Evolutionary conservation across 2,797 vertebrate genomes (phyloP).

Genomic region (Sciaenops ocellatus): DNA sequence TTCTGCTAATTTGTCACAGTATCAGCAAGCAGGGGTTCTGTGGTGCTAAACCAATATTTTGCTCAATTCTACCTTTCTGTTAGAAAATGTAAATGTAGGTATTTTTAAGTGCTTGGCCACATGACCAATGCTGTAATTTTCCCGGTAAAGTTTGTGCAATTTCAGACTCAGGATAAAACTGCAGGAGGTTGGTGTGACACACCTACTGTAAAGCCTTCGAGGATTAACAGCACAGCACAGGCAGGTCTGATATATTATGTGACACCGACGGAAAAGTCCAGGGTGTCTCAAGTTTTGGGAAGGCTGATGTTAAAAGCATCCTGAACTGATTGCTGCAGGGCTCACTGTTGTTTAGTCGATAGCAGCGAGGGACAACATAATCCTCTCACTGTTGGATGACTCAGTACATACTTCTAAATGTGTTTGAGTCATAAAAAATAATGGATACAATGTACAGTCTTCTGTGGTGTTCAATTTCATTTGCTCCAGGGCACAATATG

Average conservation of each 20-base stretch:
- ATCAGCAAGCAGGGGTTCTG: no score
- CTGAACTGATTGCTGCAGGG: conserved; percentile 66
- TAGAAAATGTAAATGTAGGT: neutral
- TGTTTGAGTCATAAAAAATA: conserved; percentile 74
- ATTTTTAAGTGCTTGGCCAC: conserved; percentile 11
- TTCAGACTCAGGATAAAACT: conserved; percentile 9
- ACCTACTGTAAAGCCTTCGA: conserved; percentile 29
- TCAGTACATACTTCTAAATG: conserved; percentile 71
- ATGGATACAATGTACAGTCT: conserved; percentile 65
- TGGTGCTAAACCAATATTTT: no score
- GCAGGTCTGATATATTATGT: conserved; percentile 32
- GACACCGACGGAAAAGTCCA: conserved; percentile 47
- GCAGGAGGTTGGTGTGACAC: conserved; percentile 8
- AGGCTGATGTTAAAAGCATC: conserved; percentile 56
- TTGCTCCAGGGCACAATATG: conserved; percentile 70
- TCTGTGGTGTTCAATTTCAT: conserved; percentile 59
- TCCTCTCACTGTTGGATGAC: conserved; percentile 71
- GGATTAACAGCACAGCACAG: conserved; percentile 32
- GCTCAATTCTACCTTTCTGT: no score
- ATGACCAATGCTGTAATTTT: conserved; percentile 9
- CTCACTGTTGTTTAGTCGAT: conserved; percentile 53
- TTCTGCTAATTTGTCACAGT: no score
- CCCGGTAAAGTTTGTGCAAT: neutral
- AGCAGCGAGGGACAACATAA: conserved; percentile 66
- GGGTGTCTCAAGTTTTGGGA: conserved; percentile 44